Base-by-base conservation (phyloP, 2,797 vertebrate genomes). In the Acanthopagrus latus region DNA sequence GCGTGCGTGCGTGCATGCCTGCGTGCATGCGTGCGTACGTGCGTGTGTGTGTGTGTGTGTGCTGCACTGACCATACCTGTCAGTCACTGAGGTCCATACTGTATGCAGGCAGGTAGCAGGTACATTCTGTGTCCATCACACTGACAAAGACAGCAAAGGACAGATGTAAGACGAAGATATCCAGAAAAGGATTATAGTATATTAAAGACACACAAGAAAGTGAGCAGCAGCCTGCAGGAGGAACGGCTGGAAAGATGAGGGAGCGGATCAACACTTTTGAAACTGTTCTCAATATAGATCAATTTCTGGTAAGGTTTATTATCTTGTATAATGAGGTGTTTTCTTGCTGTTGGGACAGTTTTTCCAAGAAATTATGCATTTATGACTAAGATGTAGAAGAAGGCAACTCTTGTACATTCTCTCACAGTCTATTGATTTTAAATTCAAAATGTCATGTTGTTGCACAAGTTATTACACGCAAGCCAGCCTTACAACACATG, bases 211-310 rank as follows among this genome's bases (percentile, higher is more conserved):
- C 64, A 25, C 52, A 13, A 59, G 71, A 73, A 62, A 54, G 73
- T 54, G 64, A 66, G 66, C 65, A 58, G 52, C n/a, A 46, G 20
- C 67, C 52, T 51, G 51, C 78, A 64, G 70, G 43, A 71, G 77
- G 71, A 81, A 54, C 55, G 2, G 47, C 57, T 38, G 71, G 50
- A 70, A 89, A 72, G 78, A 95, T 95, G 92, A 90, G 80, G 55
- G 91, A 94, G 75, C 92, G 87, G 47, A 94, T 94, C 91, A 95
- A 95, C 84, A 95, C 94, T 38, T 94, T 93, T 89, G 92, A 95
- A 86, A 95, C 94, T 0, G 93, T 94, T 82, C 86, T 94, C 83
- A 96, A 96, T 76, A 88, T 95, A 64, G 94, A 96, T 87, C 94
- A 95, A 44, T 93, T 94, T 80, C 91, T 94, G 95, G 95, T 96